These are phyloP conservation scores for Urophycis tenuis DNA, from an alignment of 2,797 vertebrate species.

Conservation along the genomic window DNA sequence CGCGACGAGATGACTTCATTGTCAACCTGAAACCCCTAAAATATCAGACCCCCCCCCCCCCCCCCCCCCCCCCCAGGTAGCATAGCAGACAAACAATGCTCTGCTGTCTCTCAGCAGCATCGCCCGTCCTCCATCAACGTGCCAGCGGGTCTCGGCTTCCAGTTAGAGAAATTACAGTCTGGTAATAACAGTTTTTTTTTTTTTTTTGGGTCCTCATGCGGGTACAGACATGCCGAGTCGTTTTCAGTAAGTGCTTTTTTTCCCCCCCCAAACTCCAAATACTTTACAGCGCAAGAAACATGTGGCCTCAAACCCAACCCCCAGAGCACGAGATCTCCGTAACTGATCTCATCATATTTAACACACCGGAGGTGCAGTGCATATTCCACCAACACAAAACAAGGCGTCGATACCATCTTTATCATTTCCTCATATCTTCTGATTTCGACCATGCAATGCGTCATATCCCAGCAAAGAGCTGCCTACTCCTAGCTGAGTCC, in stretches of 20 bases:
- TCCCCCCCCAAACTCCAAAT: conserved; percentile 40
- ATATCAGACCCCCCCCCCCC: conserved; percentile 16
- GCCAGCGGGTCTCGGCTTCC: conserved; percentile 39
- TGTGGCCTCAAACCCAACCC: conserved; percentile 23
- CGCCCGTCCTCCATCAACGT: conserved; percentile 30
- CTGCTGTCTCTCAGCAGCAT: conserved; percentile 37
- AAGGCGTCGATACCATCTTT: neutral
- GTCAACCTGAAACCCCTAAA: conserved; percentile 51
- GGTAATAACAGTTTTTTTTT: conserved; percentile 50
- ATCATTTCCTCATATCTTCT: neutral
- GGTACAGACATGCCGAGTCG: conserved; percentile 35
- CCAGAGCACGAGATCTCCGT: neutral
- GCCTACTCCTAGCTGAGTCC: neutral
- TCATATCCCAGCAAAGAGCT: neutral
- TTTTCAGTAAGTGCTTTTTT: conserved; percentile 32
- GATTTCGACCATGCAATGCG: neutral
- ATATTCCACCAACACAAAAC: neutral
- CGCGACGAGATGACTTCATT: conserved; percentile 52
- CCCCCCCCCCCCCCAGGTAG: conserved; percentile 48
- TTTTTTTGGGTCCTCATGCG: conserved; percentile 38
- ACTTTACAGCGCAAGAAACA: conserved; percentile 41
- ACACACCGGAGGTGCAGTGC: neutral
- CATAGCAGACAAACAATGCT: conserved; percentile 45
- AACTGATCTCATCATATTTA: conserved; percentile 3
- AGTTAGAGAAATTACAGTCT: conserved; percentile 43